Percentiles rank a stretch among this genome's conserved stretches.
Conservation (phyloP, 2,888 invertebrate genomes). For the Fragum fragum region DNA sequence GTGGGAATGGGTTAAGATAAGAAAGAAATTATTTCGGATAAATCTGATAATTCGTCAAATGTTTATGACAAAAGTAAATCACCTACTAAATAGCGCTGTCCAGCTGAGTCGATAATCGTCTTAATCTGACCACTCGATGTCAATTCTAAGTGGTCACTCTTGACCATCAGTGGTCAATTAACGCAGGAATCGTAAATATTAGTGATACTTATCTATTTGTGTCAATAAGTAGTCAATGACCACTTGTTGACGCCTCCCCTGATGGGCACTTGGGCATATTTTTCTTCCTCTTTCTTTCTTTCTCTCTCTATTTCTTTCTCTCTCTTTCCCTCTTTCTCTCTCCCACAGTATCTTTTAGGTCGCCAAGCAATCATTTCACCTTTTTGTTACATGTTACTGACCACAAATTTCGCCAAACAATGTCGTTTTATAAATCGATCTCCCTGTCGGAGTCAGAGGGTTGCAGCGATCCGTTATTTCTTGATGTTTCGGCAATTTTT, state of each 20-base stretch:
- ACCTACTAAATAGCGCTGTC: conserved; percentile 17
- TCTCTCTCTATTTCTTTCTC: too few relatives aligned
- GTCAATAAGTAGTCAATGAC: conserved; percentile 11
- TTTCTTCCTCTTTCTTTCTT: not conserved
- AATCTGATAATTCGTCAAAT: not conserved
- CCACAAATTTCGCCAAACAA: too few relatives aligned
- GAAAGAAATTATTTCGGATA: not conserved
- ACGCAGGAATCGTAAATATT: not conserved
- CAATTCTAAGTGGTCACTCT: conserved; percentile 20
- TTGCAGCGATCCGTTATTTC: too few relatives aligned
- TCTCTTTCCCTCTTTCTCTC: too few relatives aligned
- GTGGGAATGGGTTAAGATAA: not conserved
- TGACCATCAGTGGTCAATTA: conserved; percentile 27
- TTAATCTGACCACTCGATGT: conserved; percentile 26
- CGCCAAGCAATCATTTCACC: too few relatives aligned
- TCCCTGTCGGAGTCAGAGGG: too few relatives aligned
- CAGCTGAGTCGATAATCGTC: conserved; percentile 13
- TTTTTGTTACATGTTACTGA: too few relatives aligned
- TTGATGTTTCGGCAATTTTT: too few relatives aligned
- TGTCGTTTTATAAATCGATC: too few relatives aligned
- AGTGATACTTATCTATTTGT: conserved; percentile 18
- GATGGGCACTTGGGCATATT: not conserved
- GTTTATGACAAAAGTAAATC: conserved; percentile 25
- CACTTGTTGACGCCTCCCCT: not conserved
- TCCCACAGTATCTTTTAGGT: too few relatives aligned